A percentile compares a stretch with the other conserved stretches of the same genome.
Conservation (phyloP, 1,140 invertebrate species). For the Araneus ventricosus region DNA sequence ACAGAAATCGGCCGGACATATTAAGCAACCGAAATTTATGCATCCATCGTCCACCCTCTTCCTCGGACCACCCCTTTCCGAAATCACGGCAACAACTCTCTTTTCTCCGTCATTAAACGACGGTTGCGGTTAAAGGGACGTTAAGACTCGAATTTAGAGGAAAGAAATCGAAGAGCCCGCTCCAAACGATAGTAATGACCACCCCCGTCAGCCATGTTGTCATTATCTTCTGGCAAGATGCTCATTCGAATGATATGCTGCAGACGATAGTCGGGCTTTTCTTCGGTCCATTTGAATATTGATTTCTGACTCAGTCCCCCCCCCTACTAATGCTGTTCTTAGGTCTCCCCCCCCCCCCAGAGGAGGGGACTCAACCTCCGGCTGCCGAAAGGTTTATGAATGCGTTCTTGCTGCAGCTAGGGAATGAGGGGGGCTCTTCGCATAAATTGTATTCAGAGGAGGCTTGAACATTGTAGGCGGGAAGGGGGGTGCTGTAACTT, state of each 20-base stretch:
- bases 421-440: too few relatives aligned
- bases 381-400: background rate
- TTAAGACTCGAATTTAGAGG: slow-evolving; percentile 27
- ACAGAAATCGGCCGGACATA: slow-evolving; percentile 2
- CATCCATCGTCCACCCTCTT: background rate
- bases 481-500: too few relatives aligned
- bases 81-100: slow-evolving; percentile 8
- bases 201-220: slow-evolving; percentile 22
- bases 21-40: slow-evolving; percentile 17
- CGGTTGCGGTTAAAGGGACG: slow-evolving; percentile 8
- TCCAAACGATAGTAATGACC: background rate
- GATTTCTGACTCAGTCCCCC: background rate
- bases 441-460: too few relatives aligned
- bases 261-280: slow-evolving; percentile 3
- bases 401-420: background rate
- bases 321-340: background rate
- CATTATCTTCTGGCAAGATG: slow-evolving; percentile 29
- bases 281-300: slow-evolving; percentile 34
- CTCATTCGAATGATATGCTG: slow-evolving; percentile 9
- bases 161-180: background rate
- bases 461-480: too few relatives aligned
- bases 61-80: background rate
- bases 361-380: background rate
- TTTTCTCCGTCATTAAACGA: slow-evolving; percentile 31
- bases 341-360: background rate